A percentile compares a stretch with the other conserved stretches of the same genome.
These are phyloP conservation scores for Sphaerodactylus townsendi DNA, from an alignment of 2,113 vertebrate species.

Conservation along the genomic window DNA sequence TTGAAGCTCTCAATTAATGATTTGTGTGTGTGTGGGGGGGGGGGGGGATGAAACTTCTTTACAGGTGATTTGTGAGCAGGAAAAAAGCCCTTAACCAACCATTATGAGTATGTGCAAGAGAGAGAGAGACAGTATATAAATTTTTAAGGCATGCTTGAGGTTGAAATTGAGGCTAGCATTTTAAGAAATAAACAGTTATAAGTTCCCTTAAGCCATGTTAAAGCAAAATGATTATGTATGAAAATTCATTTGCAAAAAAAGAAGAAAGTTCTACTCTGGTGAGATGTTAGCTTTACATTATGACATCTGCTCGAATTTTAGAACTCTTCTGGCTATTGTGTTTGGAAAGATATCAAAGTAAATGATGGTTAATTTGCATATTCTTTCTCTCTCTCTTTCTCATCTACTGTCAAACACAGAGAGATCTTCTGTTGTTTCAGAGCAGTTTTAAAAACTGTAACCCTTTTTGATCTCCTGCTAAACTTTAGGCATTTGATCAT, in stretches of 20 bases:
- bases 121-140: not conserved
- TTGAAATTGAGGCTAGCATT: constrained; percentile 51
- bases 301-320: constrained; percentile 45
- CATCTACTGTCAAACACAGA: not conserved
- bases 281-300: constrained; percentile 25
- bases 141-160: constrained; percentile 53
- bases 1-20: constrained; percentile 36
- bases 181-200: constrained; percentile 61
- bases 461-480: not conserved
- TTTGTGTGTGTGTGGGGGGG: constrained; percentile 23
- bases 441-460: too few species aligned
- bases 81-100: constrained; percentile 42
- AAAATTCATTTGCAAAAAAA: too few species aligned
- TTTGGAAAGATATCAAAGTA: constrained; percentile 39
- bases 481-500: not conserved
- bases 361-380: constrained; percentile 9
- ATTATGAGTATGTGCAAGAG: constrained; percentile 47
- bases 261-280: constrained; percentile 21
- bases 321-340: constrained; percentile 33
- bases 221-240: constrained; percentile 31
- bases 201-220: constrained; percentile 51
- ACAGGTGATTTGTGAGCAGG: constrained; percentile 46
- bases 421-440: too few species aligned
- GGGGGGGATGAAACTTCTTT: constrained; percentile 26
- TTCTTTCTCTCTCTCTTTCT: constrained; percentile 17